These are phyloP conservation scores for Himantopus leucocephalus DNA, from an alignment of 2,113 vertebrate species.

Conservation along the genomic window DNA sequence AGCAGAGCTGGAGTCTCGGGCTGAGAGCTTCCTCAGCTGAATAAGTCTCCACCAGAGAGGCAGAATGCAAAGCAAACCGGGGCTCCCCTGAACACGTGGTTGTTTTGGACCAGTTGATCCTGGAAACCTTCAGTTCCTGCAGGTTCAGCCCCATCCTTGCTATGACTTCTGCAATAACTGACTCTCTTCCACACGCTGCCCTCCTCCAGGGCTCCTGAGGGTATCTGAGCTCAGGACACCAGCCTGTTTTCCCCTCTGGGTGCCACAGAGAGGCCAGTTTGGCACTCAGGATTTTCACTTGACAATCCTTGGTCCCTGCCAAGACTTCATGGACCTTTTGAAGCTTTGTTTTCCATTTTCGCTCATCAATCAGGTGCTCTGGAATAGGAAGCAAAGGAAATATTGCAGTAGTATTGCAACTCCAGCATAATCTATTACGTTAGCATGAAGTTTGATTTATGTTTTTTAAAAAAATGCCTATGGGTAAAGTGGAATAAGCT, in stretches of 20 bases:
- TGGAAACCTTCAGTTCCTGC: not conserved
- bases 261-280: not conserved
- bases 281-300: not conserved
- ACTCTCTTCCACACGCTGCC: accelerated
- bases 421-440: not conserved
- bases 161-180: not conserved
- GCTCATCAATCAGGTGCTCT: not conserved
- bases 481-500: not conserved
- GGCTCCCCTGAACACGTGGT: accelerated
- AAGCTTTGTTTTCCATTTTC: not conserved
- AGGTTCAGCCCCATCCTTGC: not conserved
- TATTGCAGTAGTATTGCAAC: not conserved
- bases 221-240: not conserved
- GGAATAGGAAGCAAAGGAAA: not conserved
- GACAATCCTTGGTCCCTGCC: not conserved
- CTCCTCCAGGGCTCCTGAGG: not conserved
- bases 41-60: not conserved
- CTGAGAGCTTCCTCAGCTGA: not conserved
- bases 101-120: not conserved
- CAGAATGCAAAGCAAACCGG: not conserved
- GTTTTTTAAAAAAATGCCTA: not conserved
- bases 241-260: not conserved
- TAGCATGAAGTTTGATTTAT: not conserved
- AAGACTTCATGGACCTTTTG: not conserved
- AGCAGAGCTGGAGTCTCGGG: not conserved